Conservation (phyloP, 35 echinoderm and acorn worm genomes). For the Apostichopus japonicus region DNA sequence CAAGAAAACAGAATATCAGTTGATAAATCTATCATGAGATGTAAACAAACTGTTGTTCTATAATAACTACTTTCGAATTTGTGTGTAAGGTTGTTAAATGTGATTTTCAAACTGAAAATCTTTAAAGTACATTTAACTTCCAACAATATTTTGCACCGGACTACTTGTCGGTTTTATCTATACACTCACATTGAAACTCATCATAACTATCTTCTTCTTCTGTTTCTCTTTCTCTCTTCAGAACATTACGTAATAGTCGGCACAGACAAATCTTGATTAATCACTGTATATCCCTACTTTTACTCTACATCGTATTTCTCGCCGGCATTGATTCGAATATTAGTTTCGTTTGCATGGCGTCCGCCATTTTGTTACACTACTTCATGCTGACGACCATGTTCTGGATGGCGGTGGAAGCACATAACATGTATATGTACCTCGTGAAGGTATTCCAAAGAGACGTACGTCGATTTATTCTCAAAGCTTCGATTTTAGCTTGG, state of each 20-base stretch:
- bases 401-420: constrained; percentile 93
- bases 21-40: no score
- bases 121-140: no score
- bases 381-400: constrained; percentile 76
- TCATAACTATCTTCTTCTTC: no score
- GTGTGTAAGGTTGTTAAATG: no score
- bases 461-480: constrained; percentile 76
- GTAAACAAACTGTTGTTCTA: no score
- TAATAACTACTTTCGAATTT: neutral
- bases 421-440: constrained; percentile 82
- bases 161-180: no score
- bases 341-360: constrained; percentile 35
- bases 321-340: constrained; percentile 69
- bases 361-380: constrained; percentile 82
- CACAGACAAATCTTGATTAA: constrained; percentile 78
- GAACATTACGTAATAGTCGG: constrained; percentile 77
- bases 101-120: no score
- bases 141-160: no score
- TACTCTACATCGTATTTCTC: constrained; percentile 80
- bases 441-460: constrained; percentile 78
- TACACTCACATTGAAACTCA: no score
- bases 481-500: constrained; percentile 85
- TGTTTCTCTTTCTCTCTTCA: neutral
- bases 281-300: constrained; percentile 71
- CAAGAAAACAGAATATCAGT: no score